phyloP scores from a whole-genome alignment of 2,113 vertebrate species.

The Salminus brasiliensis region DNA sequence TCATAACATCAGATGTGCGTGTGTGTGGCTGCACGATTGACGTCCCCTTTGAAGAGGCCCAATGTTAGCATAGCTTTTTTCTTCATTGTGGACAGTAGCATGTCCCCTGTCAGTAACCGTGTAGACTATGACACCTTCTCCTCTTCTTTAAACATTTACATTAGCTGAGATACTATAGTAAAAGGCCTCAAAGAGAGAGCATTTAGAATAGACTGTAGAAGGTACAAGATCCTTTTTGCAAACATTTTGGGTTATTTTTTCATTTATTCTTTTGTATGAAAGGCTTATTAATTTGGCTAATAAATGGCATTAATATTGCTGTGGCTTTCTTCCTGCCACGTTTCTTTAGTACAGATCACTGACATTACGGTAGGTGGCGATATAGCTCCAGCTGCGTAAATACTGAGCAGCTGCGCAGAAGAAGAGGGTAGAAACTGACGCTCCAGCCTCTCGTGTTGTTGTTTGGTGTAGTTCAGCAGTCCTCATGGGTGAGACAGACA shows the following conservation, averaged over 20 bases:
- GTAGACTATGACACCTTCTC: no score
- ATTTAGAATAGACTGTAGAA: no score
- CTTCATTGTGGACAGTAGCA: background rate
- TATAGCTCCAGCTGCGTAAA: background rate
- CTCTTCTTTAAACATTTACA: background rate
- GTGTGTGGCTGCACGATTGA: background rate
- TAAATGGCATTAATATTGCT: no score
- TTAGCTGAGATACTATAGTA: no score
- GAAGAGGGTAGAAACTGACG: background rate
- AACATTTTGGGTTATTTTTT: no score
- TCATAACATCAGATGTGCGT: background rate
- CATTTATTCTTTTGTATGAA: no score
- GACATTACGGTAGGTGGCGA: background rate
- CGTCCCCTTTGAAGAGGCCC: background rate
- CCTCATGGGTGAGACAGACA: background rate
- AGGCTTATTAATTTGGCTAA: no score
- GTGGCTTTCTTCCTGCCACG: no score
- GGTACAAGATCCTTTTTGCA: no score
- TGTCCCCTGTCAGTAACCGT: background rate
- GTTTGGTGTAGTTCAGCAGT: background rate
- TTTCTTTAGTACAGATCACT: no score
- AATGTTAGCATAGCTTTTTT: background rate
- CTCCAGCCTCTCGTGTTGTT: background rate
- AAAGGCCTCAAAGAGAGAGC: no score
- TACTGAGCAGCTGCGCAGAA: background rate